Conservation (phyloP, 2,888 invertebrate species). For the Leucania comma region DNA sequence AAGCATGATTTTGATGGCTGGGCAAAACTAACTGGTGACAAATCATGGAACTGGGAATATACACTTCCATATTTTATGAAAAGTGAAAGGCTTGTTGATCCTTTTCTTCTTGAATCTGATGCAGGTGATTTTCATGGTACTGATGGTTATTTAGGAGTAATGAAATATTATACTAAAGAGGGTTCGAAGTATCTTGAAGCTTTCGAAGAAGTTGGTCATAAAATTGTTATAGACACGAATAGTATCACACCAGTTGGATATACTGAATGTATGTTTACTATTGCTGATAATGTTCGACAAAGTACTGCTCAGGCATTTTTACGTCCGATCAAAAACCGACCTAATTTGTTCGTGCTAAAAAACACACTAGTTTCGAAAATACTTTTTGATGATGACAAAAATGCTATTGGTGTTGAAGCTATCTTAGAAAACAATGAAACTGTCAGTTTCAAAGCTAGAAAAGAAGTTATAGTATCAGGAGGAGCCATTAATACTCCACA, state of each 20-base stretch:
- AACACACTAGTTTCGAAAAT: slow-evolving; percentile 85
- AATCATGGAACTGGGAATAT: slow-evolving; percentile 88
- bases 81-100: slow-evolving; percentile 78
- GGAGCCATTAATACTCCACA: slow-evolving; percentile 85
- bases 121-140: slow-evolving; percentile 73
- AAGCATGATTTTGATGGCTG: slow-evolving; percentile 82
- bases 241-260: slow-evolving; percentile 82
- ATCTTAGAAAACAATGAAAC: slow-evolving; percentile 66
- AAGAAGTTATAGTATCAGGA: slow-evolving; percentile 85
- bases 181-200: slow-evolving; percentile 70
- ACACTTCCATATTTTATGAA: slow-evolving; percentile 85
- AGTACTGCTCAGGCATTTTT: slow-evolving; percentile 88
- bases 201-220: slow-evolving; percentile 82
- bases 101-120: slow-evolving; percentile 45
- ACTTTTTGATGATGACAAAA: slow-evolving; percentile 83
- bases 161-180: slow-evolving; percentile 59
- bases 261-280: slow-evolving; percentile 81
- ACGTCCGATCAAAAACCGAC: slow-evolving; percentile 66
- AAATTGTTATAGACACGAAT: slow-evolving; percentile 74
- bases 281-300: slow-evolving; percentile 81
- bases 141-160: slow-evolving; percentile 81
- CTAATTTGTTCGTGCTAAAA: slow-evolving; percentile 79
- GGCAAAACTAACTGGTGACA: slow-evolving; percentile 82
- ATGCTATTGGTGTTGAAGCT: slow-evolving; percentile 82
- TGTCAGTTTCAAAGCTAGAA: slow-evolving; percentile 72